Conservation (phyloP, 2,888 invertebrate species). For the Tinea pellionella region DNA sequence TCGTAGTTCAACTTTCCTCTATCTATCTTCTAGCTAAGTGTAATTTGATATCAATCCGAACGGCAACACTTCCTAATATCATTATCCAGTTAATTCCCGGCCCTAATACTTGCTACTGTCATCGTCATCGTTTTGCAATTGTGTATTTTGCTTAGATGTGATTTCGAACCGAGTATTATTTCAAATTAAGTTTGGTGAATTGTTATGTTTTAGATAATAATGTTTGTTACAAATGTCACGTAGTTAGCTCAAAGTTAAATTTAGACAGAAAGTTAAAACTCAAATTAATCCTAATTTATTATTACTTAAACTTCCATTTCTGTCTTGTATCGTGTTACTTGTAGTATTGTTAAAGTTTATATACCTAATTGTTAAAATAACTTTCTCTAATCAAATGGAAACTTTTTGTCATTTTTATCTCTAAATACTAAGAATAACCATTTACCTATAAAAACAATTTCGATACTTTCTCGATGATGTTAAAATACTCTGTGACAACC, state of each 20-base stretch:
- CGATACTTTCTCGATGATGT: no score
- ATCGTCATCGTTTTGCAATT: no score
- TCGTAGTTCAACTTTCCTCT: neutral
- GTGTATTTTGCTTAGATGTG: no score
- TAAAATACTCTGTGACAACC: no score
- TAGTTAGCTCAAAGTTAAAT: neutral
- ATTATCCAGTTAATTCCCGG: neutral
- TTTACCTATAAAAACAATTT: no score
- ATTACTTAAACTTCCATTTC: neutral
- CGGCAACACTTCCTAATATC: neutral
- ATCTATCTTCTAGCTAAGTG: neutral
- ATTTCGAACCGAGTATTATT: no score
- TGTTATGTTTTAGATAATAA: neutral
- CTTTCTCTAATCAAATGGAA: no score
- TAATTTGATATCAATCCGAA: constrained; percentile 4
- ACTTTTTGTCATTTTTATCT: no score
- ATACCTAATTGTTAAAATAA: no score
- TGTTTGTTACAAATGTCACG: neutral
- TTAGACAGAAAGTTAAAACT: constrained; percentile 3
- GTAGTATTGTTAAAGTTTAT: no score
- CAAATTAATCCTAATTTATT: constrained; percentile 7
- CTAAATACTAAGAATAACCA: no score
- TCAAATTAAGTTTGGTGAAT: no score
- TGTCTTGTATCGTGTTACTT: neutral
- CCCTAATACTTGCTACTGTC: neutral